phyloP scores from a whole-genome alignment of 1,140 invertebrate species.

The Polyergus mexicanus region DNA sequence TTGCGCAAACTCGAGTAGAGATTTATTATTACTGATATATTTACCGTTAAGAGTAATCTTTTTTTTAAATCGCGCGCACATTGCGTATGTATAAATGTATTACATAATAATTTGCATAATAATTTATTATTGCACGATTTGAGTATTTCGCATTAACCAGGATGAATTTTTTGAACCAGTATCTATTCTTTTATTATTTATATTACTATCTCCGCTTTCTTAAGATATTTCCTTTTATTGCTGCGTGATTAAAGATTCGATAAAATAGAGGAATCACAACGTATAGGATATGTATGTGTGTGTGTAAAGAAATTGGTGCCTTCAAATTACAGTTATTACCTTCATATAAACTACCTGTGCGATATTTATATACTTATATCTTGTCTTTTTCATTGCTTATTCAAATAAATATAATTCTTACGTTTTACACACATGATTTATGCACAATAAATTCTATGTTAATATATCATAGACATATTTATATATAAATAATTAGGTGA shows the following conservation, averaged over 20 bases:
- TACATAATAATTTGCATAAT: conserved; percentile 23
- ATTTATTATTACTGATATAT: conserved; percentile 36
- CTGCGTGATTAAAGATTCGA: conserved; percentile 32
- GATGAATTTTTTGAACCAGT: conserved; percentile 16
- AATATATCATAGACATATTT: conserved; percentile 15
- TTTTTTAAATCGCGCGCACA: neutral
- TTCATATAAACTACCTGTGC: neutral
- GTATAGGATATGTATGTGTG: conserved; percentile 32
- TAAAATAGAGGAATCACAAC: conserved; percentile 37
- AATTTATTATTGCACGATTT: conserved; percentile 31
- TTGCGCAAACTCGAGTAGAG: conserved; percentile 51
- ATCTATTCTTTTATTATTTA: conserved; percentile 19
- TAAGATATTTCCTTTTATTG: conserved; percentile 48
- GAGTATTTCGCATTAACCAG: conserved; percentile 30
- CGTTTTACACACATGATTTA: neutral
- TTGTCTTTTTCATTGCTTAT: neutral
- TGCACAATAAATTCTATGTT: conserved; percentile 26
- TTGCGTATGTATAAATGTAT: neutral
- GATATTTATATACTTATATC: conserved; percentile 11
- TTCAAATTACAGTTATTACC: conserved; percentile 36
- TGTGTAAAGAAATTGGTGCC: conserved; percentile 27
- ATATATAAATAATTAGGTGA: conserved; percentile 36
- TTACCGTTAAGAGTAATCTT: conserved; percentile 22
- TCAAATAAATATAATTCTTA: conserved; percentile 32
- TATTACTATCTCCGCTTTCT: conserved; percentile 7